Conservation (phyloP, 2,888 invertebrate species). For the Nephrotoma flavescens region DNA sequence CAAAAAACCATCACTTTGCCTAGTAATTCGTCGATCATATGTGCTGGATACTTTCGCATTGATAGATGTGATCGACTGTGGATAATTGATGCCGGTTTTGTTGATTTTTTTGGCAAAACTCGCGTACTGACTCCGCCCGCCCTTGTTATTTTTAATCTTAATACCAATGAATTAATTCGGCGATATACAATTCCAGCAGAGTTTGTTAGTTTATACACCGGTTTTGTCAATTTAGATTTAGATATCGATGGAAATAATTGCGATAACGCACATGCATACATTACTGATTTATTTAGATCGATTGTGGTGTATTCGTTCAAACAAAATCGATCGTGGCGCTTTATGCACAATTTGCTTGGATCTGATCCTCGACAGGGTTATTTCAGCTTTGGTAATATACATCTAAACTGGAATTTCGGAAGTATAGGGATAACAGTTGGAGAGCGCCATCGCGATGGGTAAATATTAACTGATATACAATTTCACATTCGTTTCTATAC, state of each 20-base stretch:
- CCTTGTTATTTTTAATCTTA: slow-evolving; percentile 57
- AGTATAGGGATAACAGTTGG: too few relatives aligned
- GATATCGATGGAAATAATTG: background rate
- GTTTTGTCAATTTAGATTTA: background rate
- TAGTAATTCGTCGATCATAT: slow-evolving; percentile 48
- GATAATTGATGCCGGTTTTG: slow-evolving; percentile 66
- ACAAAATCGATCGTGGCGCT: background rate
- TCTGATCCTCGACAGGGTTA: background rate
- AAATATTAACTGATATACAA: too few relatives aligned
- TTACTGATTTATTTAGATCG: background rate
- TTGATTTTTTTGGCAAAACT: slow-evolving; percentile 51
- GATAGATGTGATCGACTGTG: slow-evolving; percentile 69
- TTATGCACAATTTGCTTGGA: background rate
- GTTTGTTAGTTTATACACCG: background rate
- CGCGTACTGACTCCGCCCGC: slow-evolving; percentile 49
- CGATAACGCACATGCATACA: background rate
- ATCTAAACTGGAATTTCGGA: too few relatives aligned
- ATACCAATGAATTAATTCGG: slow-evolving; percentile 54
- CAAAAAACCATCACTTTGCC: slow-evolving; percentile 25
- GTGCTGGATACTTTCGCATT: slow-evolving; percentile 55
- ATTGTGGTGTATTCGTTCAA: background rate
- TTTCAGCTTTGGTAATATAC: too few relatives aligned
- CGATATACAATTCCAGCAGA: slow-evolving; percentile 50
- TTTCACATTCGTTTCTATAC: too few relatives aligned
- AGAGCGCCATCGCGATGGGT: too few relatives aligned